A percentile compares a stretch with the other conserved stretches of the same genome.
These are phyloP conservation scores for Tenualosa thibaudeaui DNA, from an alignment of 2,797 vertebrate species.

Conservation along the genomic window DNA sequence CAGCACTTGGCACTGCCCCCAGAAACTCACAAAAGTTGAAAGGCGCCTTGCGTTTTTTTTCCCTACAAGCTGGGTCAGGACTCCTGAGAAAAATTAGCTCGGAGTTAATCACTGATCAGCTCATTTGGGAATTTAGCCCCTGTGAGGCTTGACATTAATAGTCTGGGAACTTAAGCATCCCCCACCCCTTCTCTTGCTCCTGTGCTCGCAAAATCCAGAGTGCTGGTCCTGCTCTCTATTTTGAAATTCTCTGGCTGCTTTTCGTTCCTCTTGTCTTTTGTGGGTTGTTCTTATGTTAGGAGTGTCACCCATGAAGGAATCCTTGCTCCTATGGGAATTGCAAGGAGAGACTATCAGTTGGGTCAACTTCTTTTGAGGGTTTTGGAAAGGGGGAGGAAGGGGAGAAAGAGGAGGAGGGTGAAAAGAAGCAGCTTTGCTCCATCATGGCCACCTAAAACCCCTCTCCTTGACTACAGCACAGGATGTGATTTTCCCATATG, in stretches of 20 bases:
- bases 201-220: slow-evolving; percentile 54
- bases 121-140: slow-evolving; percentile 73
- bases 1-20: slow-evolving; percentile 53
- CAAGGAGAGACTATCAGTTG: neutral
- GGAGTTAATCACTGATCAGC: slow-evolving; percentile 75
- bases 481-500: neutral
- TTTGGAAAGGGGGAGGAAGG: neutral
- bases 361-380: neutral
- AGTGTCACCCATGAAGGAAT: slow-evolving; percentile 46
- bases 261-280: slow-evolving; percentile 2
- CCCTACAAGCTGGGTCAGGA: slow-evolving; percentile 65
- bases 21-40: slow-evolving; percentile 64
- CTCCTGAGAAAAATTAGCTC: slow-evolving; percentile 69
- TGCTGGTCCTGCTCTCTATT: slow-evolving; percentile 60
- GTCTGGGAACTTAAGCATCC: slow-evolving; percentile 76
- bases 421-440: slow-evolving; percentile 1
- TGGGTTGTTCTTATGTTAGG: neutral
- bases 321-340: slow-evolving; percentile 31
- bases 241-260: slow-evolving; percentile 56
- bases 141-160: slow-evolving; percentile 77
- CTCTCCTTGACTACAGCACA: neutral
- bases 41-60: slow-evolving; percentile 56
- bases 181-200: slow-evolving; percentile 45
- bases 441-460: neutral
- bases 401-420: neutral